A percentile compares a stretch with the other conserved stretches of the same genome.
These are phyloP conservation scores for Conchocele bisecta DNA, from an alignment of 2,888 invertebrate genomes.

Conservation along the genomic window DNA sequence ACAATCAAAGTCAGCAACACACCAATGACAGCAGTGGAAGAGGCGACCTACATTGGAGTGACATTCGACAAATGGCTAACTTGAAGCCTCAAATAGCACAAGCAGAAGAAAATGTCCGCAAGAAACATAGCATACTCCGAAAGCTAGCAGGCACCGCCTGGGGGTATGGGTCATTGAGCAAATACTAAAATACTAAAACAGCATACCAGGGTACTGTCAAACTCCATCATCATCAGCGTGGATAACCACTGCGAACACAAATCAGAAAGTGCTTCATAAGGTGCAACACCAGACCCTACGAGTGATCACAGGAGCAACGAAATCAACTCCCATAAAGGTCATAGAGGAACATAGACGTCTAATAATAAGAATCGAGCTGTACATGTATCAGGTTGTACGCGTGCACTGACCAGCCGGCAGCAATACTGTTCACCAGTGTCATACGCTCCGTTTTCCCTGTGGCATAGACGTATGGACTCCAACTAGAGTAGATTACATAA, in stretches of 20 bases:
- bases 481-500: too few relatives aligned
- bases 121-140: conserved; percentile 30
- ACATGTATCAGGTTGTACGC: too few relatives aligned
- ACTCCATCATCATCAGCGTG: conserved; percentile 19
- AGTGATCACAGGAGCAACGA: too few relatives aligned
- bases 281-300: neutral
- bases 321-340: neutral
- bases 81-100: conserved; percentile 20
- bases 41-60: conserved; percentile 31
- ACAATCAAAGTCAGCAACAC: neutral
- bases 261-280: too few relatives aligned
- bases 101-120: conserved; percentile 24
- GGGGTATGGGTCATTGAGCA: too few relatives aligned
- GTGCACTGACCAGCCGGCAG: too few relatives aligned
- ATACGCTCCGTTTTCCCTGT: too few relatives aligned
- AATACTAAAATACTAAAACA: too few relatives aligned
- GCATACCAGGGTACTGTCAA: conserved; percentile 24
- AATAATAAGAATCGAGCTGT: too few relatives aligned
- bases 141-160: conserved; percentile 41
- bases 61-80: conserved; percentile 36
- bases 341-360: too few relatives aligned
- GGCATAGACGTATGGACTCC: too few relatives aligned
- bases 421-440: too few relatives aligned
- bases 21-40: neutral
- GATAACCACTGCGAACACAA: conserved; percentile 28